These are phyloP conservation scores for Dicrostonyx torquatus DNA, from an alignment of 2,797 vertebrate genomes.

Conservation along the genomic window DNA sequence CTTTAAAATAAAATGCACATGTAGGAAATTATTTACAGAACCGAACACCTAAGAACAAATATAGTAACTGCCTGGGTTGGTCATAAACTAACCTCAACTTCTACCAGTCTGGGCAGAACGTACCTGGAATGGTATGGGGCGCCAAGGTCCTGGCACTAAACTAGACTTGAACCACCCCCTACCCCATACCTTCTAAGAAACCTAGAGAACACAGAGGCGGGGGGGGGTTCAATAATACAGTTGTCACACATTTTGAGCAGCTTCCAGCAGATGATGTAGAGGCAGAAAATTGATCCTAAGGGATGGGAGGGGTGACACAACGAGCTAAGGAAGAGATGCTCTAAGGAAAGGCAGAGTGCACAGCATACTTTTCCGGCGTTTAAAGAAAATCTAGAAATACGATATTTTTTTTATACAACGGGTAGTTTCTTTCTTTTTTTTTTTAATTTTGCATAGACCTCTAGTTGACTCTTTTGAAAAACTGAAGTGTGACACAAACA, in stretches of 20 bases:
- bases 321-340: not conserved
- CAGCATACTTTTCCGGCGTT: not conserved
- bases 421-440: not conserved
- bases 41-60: slow-evolving; percentile 30
- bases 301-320: not conserved
- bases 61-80: not conserved
- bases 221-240: accelerated
- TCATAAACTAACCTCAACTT: not conserved
- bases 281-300: accelerated
- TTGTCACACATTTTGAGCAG: not conserved
- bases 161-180: not conserved
- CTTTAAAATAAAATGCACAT: slow-evolving; percentile 50
- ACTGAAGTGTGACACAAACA: not conserved
- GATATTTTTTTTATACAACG: not conserved
- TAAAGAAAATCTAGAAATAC: not conserved
- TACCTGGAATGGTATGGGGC: not conserved
- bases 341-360: not conserved
- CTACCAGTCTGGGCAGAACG: not conserved
- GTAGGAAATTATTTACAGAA: slow-evolving; percentile 55
- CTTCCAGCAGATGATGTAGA: not conserved
- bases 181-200: not conserved
- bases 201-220: not conserved
- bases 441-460: not conserved
- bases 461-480: not conserved
- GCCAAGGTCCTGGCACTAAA: not conserved